Evolutionary conservation across 2,888 invertebrate species (phyloP), one percentile per base, ranked within the genome.

Genomic region (Torymus auratus): DNA sequence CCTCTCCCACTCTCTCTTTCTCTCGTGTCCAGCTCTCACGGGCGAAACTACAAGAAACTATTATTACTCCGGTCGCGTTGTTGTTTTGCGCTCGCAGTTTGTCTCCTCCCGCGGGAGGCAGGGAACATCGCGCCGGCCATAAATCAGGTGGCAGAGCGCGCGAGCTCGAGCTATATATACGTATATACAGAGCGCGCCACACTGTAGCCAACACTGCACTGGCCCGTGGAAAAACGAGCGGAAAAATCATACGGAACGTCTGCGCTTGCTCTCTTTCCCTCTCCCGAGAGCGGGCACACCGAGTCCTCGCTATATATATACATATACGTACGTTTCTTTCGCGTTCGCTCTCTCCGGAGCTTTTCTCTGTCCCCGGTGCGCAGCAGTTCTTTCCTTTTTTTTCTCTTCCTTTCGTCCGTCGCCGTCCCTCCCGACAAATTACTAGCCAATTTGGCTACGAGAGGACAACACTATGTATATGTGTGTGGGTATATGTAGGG

Each of bases 41-140:
- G 79, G 72, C 80, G 81, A 83, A 87, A 85, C 85, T 85, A 85
- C 87, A 88, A 88, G 87, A 88, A 88, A 88, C 88, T 88, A 87
- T 87, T 87, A 86, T 88, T 86, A 87, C 87, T 76, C 83, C 61
- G 80, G 82, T 82, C 80, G 83, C 83, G 85, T 83, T 84, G 86
- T 86, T 87, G 86, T 88, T 87, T 86, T 84, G 83, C 85, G 81
- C 41, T 41, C 60, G 82, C 81, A 80, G 82, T 82, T 82, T 76
- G 82, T 78, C 75, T 76, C 84, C 84, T 84, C 83, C 83, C 83
- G 80, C 74, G 79, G 41, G 41, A 41, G 41, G 7, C 20, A 61
- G 79, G 65, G 61, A 68, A 50, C 73, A 60, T 71, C 78, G 77
- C 70, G 61, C 58, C 56, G 70, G 78, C 81, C 78, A 85, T 87